phyloP scores from a whole-genome alignment of 2,888 invertebrate species.

The Notodonta dromedarius region DNA sequence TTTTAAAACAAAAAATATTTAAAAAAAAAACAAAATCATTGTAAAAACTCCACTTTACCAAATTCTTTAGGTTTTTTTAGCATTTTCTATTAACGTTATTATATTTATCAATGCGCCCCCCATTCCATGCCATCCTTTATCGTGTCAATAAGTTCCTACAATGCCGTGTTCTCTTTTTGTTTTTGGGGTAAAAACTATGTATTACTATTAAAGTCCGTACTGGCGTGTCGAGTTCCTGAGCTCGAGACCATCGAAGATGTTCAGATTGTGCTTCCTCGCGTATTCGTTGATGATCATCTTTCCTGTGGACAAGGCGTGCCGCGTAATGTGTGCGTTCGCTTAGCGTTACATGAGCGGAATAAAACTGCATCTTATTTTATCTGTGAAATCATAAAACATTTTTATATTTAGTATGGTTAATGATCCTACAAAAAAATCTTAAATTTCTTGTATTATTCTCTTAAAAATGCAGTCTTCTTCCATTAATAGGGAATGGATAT shows the following conservation, averaged over 20 bases:
- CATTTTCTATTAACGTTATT: background rate
- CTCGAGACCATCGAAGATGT: slow-evolving; percentile 90
- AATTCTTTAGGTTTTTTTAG: no score
- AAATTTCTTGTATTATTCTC: background rate
- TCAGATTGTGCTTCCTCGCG: slow-evolving; percentile 89
- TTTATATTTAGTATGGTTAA: background rate
- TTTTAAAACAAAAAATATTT: background rate
- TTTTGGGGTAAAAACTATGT: slow-evolving; percentile 71
- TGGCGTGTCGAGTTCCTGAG: slow-evolving; percentile 90
- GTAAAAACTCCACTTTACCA: no score
- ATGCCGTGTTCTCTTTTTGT: slow-evolving; percentile 24
- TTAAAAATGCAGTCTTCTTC: background rate
- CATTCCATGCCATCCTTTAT: slow-evolving; percentile 11
- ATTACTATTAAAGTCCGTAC: slow-evolving; percentile 91
- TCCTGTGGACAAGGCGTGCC: slow-evolving; percentile 81
- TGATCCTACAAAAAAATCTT: background rate
- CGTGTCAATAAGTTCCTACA: slow-evolving; percentile 9
- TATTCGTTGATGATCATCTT: slow-evolving; percentile 90
- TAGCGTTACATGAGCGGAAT: slow-evolving; percentile 18
- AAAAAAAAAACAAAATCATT: no score
- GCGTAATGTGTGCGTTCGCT: slow-evolving; percentile 49
- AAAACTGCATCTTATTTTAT: slow-evolving; percentile 10
- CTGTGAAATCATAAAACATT: background rate
- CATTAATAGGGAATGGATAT: background rate
- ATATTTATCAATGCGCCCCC: background rate